phyloP scores from a whole-genome alignment of 2,797 vertebrate species.

The Oophaga sylvatica region DNA sequence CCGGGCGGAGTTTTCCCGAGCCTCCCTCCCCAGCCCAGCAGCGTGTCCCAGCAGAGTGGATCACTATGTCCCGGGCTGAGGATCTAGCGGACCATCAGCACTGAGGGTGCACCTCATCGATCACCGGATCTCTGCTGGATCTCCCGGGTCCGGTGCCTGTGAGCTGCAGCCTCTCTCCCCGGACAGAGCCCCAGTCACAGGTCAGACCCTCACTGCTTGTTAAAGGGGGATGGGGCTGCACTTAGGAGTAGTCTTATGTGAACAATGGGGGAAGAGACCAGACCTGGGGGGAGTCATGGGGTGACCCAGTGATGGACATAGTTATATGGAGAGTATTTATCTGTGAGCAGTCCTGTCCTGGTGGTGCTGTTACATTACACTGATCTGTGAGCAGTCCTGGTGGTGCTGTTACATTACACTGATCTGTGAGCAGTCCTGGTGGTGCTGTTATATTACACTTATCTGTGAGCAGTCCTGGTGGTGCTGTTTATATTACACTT shows the following conservation, averaged over 20 bases:
- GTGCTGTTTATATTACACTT: neutral
- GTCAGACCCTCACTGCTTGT: neutral
- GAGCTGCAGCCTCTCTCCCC: neutral
- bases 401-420: neutral
- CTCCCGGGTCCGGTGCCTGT: neutral
- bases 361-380: neutral
- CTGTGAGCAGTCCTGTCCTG: neutral
- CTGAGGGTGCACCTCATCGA: neutral
- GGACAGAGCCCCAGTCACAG: neutral
- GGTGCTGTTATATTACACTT: neutral
- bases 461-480: neutral
- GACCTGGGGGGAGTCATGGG: neutral
- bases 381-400: neutral
- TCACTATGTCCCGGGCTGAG: slow-evolving; percentile 1
- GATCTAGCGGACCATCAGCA: neutral
- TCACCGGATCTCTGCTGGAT: neutral
- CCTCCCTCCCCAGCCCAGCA: neutral
- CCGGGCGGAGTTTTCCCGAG: slow-evolving; percentile 8
- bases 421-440: neutral
- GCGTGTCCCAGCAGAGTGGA: neutral
- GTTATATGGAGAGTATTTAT: neutral
- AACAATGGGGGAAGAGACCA: slow-evolving; percentile 27
- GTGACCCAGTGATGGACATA: neutral
- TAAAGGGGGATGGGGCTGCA: slow-evolving; percentile 1
- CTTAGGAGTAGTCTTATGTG: neutral